Conservation (phyloP, 2,888 invertebrate species). For the Lysandra bellargus region DNA sequence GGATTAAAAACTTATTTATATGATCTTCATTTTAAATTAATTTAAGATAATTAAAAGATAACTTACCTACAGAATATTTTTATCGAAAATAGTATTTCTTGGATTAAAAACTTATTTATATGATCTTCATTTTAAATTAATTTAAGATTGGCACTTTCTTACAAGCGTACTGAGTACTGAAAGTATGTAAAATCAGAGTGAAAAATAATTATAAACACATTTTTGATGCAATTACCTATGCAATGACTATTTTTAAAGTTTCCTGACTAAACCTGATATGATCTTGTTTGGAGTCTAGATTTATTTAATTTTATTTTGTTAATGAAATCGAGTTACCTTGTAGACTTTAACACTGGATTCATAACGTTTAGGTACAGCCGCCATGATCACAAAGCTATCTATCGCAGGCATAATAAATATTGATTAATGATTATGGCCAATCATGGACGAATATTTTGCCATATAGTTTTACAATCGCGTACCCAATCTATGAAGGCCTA, state of each 20-base stretch:
- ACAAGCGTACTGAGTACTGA: too few relatives aligned
- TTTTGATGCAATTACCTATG: background rate
- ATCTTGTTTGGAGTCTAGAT: background rate
- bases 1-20: too few relatives aligned
- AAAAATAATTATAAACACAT: too few relatives aligned
- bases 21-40: background rate
- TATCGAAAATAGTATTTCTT: background rate
- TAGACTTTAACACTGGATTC: background rate
- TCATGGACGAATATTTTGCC: too few relatives aligned
- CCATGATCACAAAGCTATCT: too few relatives aligned
- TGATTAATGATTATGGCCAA: too few relatives aligned
- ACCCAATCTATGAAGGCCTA: too few relatives aligned
- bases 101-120: too few relatives aligned
- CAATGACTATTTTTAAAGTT: background rate
- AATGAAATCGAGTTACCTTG: background rate
- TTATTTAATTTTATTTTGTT: background rate
- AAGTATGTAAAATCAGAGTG: too few relatives aligned
- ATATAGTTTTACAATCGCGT: too few relatives aligned
- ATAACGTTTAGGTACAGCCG: background rate
- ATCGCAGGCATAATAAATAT: too few relatives aligned
- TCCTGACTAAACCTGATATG: background rate
- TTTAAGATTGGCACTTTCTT: background rate
- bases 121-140: background rate
- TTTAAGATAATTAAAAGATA: too few relatives aligned
- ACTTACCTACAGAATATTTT: background rate